A percentile compares a stretch with the other conserved stretches of the same genome.
phyloP scores from a whole-genome alignment of 2,113 vertebrate genomes.

The Azemiops feae region DNA sequence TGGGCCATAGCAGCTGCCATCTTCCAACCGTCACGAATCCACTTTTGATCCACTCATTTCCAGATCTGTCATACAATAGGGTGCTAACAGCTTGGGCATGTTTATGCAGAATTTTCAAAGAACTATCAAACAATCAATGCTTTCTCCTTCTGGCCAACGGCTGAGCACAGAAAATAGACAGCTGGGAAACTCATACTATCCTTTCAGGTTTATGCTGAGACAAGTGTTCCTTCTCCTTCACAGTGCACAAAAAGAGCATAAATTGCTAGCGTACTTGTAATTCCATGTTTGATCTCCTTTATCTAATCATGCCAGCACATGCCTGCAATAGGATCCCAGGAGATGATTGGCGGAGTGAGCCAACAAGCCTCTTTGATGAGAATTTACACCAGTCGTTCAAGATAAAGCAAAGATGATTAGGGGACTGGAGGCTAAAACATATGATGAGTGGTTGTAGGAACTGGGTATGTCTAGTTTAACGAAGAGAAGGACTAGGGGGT shows the following conservation, averaged over 20 bases:
- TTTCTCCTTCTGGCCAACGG: not conserved
- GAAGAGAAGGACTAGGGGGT: not conserved
- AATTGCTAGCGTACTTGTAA: not conserved
- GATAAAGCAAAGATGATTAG: not conserved
- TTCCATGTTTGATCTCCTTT: not conserved
- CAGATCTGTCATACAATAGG: not conserved
- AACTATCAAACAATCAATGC: not conserved
- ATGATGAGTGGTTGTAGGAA: not conserved
- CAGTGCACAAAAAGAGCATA: not conserved
- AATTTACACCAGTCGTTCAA: not conserved
- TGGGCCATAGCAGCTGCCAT: not conserved
- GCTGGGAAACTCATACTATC: not conserved
- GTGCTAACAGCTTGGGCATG: not conserved
- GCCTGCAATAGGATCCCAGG: not conserved
- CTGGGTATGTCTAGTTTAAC: not conserved
- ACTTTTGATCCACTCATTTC: not conserved
- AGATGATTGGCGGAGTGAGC: not conserved
- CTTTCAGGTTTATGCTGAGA: not conserved
- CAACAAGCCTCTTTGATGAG: not conserved
- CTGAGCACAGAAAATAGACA: not conserved
- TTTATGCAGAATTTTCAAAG: not conserved
- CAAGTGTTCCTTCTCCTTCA: not conserved
- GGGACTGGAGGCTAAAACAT: not conserved
- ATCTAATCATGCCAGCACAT: not conserved
- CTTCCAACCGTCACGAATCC: not conserved